Conservation (phyloP, 2,113 vertebrate genomes). For the Typhlomys cinereus region DNA sequence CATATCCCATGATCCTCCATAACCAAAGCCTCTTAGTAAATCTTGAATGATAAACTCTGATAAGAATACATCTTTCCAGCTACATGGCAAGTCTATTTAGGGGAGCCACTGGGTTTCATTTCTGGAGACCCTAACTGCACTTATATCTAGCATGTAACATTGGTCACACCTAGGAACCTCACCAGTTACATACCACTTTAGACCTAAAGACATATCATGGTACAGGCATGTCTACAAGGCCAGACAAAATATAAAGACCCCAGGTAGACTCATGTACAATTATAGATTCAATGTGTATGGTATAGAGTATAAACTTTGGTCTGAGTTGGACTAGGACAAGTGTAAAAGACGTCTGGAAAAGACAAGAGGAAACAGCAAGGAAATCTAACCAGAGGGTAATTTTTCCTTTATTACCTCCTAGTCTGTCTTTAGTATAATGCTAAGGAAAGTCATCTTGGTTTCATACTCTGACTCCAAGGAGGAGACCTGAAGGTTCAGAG, state of each 20-base stretch:
- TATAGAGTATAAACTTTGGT: neutral
- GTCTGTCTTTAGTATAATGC: neutral
- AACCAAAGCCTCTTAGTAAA: neutral
- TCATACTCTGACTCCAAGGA: neutral
- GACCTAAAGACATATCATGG: neutral
- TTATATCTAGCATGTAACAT: neutral
- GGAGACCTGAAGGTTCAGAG: accelerated
- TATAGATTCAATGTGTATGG: neutral
- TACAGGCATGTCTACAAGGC: neutral
- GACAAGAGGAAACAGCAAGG: neutral
- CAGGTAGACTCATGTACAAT: neutral
- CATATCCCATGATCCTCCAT: neutral
- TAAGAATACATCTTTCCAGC: neutral
- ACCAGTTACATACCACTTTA: neutral
- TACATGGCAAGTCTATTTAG: neutral
- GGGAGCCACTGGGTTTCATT: neutral
- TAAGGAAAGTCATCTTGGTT: neutral
- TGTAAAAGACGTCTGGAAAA: neutral
- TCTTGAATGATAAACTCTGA: neutral
- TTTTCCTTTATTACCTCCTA: neutral
- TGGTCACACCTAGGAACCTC: neutral
- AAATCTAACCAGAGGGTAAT: neutral
- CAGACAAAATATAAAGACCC: neutral
- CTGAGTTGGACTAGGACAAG: neutral
- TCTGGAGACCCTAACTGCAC: neutral